phyloP scores from a whole-genome alignment of 64 coral and sea anemone species.

The Montipora capricornis region DNA sequence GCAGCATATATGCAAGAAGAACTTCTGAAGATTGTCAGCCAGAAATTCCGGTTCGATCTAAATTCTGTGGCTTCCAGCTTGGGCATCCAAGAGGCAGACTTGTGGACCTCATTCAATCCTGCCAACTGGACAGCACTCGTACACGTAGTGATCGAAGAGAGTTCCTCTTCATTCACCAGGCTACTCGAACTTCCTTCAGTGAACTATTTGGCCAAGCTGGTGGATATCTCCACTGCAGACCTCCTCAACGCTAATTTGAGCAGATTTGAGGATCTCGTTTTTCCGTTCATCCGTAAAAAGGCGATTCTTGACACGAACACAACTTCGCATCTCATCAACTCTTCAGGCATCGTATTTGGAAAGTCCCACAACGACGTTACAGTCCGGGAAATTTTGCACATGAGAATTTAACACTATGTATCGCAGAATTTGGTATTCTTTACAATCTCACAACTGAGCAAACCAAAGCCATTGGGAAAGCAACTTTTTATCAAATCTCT shows the following conservation, averaged over 20 bases:
- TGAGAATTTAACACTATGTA: conserved; percentile 26
- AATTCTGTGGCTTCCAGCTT: neutral
- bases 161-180: neutral
- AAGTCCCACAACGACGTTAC: neutral
- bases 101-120: conserved; percentile 63
- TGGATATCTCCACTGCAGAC: neutral
- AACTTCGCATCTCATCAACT: conserved; percentile 50
- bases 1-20: conserved; percentile 21
- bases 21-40: conserved; percentile 26
- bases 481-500: conserved; percentile 65
- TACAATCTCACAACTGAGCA: conserved; percentile 74
- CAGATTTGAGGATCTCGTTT: conserved; percentile 36
- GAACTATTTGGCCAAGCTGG: conserved; percentile 46
- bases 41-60: neutral
- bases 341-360: neutral
- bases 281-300: conserved; percentile 50
- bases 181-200: conserved; percentile 26
- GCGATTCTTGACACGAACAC: conserved; percentile 44
- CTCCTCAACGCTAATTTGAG: conserved; percentile 35
- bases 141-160: neutral
- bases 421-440: conserved; percentile 61
- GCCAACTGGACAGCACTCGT: conserved; percentile 64
- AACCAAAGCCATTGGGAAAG: conserved; percentile 33
- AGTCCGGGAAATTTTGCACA: conserved; percentile 1
- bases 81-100: conserved; percentile 2